Conservation (phyloP, 53 echinoderm and acorn worm genomes). For the Patiria pectinifera region DNA sequence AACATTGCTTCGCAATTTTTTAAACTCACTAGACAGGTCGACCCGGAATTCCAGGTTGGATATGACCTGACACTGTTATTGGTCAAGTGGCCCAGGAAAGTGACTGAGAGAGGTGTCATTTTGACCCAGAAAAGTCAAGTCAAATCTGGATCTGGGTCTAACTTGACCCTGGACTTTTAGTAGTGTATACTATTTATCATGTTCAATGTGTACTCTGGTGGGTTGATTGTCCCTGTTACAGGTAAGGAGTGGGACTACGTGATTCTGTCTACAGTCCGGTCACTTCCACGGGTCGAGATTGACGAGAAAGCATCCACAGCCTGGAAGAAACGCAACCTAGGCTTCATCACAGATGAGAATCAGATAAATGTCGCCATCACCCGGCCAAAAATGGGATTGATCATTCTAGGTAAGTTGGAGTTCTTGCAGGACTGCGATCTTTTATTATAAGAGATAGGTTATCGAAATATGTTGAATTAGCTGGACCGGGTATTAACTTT, state of each 20-base stretch:
- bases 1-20: too few relatives aligned
- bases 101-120: too few relatives aligned
- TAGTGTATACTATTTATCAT: background rate
- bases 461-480: too few relatives aligned
- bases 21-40: too few relatives aligned
- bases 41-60: too few relatives aligned
- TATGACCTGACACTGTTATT: too few relatives aligned
- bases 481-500: too few relatives aligned
- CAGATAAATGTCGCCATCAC: slow-evolving; percentile 90
- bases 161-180: too few relatives aligned
- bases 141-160: too few relatives aligned
- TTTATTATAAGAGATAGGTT: too few relatives aligned
- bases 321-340: slow-evolving; percentile 81
- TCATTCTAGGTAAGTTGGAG: slow-evolving; percentile 76
- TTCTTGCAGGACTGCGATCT: background rate
- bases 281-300: slow-evolving; percentile 81
- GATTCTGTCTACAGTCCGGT: slow-evolving; percentile 79
- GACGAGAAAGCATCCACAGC: slow-evolving; percentile 77
- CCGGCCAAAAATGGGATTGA: slow-evolving; percentile 77
- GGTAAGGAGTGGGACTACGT: slow-evolving; percentile 93
- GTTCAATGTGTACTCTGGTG: background rate
- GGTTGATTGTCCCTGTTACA: background rate
- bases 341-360: slow-evolving; percentile 85
- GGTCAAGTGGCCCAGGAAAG: too few relatives aligned
- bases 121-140: too few relatives aligned